Conservation (phyloP, 1,140 invertebrate species). For the Ceratosolen fusciceps region DNA sequence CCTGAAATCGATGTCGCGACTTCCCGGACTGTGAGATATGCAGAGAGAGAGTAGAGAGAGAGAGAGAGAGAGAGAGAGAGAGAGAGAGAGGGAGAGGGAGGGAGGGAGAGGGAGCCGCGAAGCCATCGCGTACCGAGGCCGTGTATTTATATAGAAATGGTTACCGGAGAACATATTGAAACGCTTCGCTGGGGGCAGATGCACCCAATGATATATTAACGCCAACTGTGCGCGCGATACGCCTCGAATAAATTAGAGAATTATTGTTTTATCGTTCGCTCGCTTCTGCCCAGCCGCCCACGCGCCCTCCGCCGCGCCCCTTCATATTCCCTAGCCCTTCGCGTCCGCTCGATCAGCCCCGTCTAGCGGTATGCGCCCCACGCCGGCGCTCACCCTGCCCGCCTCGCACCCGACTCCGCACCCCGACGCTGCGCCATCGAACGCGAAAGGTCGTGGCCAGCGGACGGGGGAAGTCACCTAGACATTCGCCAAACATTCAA, state of each 20-base stretch:
- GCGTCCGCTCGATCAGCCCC: neutral
- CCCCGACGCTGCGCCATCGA: too few relatives aligned
- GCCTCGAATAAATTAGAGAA: conserved; percentile 71
- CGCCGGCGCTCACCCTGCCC: too few relatives aligned
- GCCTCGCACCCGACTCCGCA: too few relatives aligned
- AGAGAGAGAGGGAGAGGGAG: neutral
- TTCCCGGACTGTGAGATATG: conserved; percentile 1
- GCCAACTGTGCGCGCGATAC: conserved; percentile 68
- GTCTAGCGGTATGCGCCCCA: neutral
- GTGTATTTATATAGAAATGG: conserved; percentile 68
- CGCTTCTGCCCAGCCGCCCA: conserved; percentile 16
- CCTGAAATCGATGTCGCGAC: conserved; percentile 27
- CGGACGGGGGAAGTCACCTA: too few relatives aligned
- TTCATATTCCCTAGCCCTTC: neutral
- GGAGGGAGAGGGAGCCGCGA: neutral
- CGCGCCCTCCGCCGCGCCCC: conserved; percentile 24
- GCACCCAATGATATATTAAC: conserved; percentile 72
- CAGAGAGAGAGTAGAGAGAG: neutral
- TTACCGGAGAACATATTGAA: conserved; percentile 69
- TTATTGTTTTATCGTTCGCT: conserved; percentile 71
- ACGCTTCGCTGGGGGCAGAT: conserved; percentile 70
- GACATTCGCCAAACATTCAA: too few relatives aligned
- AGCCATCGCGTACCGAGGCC: conserved; percentile 31
- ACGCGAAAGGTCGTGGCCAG: too few relatives aligned
- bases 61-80: conserved; percentile 1